These are phyloP conservation scores for Trachelus iudaicus DNA, from an alignment of 2,888 invertebrate species.

Conservation along the genomic window DNA sequence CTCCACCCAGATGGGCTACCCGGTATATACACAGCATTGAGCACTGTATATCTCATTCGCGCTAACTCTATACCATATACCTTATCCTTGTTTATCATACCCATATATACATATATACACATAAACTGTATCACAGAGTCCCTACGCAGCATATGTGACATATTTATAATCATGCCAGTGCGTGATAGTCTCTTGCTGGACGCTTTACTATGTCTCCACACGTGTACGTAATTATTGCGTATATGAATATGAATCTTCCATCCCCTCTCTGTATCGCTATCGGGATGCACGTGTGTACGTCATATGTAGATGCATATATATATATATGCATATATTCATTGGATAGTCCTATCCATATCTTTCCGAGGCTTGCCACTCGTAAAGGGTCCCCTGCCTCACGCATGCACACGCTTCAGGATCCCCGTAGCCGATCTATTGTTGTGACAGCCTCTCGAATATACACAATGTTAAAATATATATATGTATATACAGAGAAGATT, in stretches of 20 bases:
- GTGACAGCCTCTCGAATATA: not conserved
- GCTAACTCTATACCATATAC: not conserved
- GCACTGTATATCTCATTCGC: not conserved
- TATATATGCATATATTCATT: not conserved
- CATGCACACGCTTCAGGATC: not conserved
- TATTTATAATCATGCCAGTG: not conserved
- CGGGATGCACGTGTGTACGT: not conserved
- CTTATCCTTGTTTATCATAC: not conserved
- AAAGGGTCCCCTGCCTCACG: not conserved
- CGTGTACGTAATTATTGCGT: not conserved
- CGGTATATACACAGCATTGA: not conserved
- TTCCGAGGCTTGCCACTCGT: not conserved
- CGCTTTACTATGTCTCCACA: not conserved
- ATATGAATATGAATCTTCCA: not conserved
- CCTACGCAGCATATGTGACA: not conserved
- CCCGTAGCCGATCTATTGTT: not conserved
- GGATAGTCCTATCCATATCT: not conserved
- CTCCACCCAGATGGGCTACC: not conserved
- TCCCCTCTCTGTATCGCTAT: not conserved
- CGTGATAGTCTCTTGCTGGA: not conserved
- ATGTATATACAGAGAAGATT: not conserved
- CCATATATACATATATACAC: not conserved
- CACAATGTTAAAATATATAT: not conserved
- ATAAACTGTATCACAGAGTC: not conserved
- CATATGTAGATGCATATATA: not conserved